Conservation (phyloP, 2,113 vertebrate species). For the Strix uralensis region DNA sequence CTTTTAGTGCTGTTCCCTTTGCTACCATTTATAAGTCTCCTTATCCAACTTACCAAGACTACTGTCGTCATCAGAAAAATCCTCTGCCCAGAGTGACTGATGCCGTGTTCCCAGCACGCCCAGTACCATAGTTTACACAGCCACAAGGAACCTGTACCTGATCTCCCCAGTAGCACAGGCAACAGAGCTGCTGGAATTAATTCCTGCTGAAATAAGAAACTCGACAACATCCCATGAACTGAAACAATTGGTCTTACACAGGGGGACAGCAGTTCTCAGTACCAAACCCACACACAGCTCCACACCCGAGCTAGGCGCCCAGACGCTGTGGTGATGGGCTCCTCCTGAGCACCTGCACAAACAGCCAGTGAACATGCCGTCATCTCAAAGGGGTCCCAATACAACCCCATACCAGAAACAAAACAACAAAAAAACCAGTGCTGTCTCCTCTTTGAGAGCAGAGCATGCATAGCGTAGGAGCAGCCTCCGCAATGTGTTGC, state of each 20-base stretch:
- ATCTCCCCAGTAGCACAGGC: background rate
- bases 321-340: background rate
- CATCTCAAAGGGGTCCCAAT: background rate
- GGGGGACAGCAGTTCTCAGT: background rate
- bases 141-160: background rate
- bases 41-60: background rate
- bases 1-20: background rate
- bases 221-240: background rate
- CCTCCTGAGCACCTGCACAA: background rate
- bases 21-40: background rate
- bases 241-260: background rate
- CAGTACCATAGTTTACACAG: background rate
- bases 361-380: accelerated
- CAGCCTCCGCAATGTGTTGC: background rate
- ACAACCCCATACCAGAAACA: background rate
- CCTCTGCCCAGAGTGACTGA: accelerated
- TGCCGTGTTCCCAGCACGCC: background rate
- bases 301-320: background rate
- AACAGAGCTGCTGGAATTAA: background rate
- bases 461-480: background rate
- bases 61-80: background rate
- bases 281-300: background rate
- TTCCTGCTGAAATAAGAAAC: background rate
- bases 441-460: background rate
- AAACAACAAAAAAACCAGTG: background rate